A percentile compares a stretch with the other conserved stretches of the same genome.
Conservation (phyloP, 2,888 invertebrate species). For the Athalia rosae region DNA sequence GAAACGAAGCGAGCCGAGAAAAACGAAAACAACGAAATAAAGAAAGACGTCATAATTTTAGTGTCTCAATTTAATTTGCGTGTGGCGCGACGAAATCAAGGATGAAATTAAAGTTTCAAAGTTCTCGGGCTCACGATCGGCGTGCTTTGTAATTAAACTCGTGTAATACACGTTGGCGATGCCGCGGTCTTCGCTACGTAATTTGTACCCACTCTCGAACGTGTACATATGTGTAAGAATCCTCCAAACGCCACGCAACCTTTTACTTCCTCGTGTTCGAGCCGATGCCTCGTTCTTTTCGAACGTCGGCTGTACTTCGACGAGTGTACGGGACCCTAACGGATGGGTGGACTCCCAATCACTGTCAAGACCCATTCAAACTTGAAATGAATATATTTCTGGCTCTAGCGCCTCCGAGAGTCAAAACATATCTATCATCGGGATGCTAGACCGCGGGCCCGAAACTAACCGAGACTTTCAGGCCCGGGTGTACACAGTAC, state of each 20-base stretch:
- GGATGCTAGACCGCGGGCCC: neutral
- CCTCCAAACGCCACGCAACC: neutral
- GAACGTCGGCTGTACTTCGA: neutral
- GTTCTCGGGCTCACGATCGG: neutral
- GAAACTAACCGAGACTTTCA: too few species aligned
- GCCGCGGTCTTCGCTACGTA: slow-evolving; percentile 1
- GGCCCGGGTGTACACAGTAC: too few species aligned
- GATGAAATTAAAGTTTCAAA: slow-evolving; percentile 28
- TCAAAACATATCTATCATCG: slow-evolving; percentile 24
- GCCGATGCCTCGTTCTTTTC: too few species aligned
- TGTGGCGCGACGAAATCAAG: slow-evolving; percentile 33
- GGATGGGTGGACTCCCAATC: neutral
- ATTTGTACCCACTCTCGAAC: slow-evolving; percentile 20
- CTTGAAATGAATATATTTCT: slow-evolving; percentile 9
- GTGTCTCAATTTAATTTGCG: slow-evolving; percentile 28
- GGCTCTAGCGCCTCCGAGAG: neutral
- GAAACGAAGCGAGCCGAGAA: neutral
- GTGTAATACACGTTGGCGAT: neutral
- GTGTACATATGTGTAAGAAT: neutral
- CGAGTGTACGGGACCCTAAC: slow-evolving; percentile 7
- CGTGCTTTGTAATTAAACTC: slow-evolving; percentile 17
- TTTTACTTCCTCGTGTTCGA: neutral
- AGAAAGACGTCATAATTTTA: too few species aligned
- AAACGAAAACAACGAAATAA: too few species aligned
- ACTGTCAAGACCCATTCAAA: slow-evolving; percentile 6